Conservation (phyloP, 2,797 vertebrate genomes). For the Pangasius larnaudii region DNA sequence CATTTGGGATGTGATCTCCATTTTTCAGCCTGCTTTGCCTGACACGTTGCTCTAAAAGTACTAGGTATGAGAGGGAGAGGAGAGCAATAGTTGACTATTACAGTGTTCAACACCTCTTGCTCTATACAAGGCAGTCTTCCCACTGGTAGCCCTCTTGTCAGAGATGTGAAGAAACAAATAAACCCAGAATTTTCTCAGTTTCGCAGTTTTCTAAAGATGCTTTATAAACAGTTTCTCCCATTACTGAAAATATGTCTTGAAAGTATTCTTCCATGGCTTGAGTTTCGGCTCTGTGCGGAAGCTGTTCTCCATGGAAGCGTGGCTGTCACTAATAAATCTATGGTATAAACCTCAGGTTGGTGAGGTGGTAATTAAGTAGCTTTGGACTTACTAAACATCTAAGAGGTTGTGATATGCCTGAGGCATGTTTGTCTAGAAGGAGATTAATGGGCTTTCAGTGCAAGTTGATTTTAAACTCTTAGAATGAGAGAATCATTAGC, state of each 20-base stretch:
- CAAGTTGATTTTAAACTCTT: neutral
- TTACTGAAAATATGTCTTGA: neutral
- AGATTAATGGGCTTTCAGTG: neutral
- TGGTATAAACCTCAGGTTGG: neutral
- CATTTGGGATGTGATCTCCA: neutral
- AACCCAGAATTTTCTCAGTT: neutral
- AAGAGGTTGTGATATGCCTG: neutral
- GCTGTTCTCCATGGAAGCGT: neutral
- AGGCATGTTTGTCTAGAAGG: neutral
- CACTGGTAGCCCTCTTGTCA: neutral
- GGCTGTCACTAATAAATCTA: neutral
- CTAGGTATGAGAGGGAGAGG: neutral
- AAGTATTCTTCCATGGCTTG: neutral
- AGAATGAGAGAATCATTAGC: neutral
- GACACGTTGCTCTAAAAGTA: neutral
- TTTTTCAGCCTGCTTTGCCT: neutral
- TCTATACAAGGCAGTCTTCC: neutral
- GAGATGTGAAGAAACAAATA: neutral
- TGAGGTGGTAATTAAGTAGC: conserved; percentile 3
- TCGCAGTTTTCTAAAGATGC: neutral
- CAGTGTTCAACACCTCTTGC: neutral
- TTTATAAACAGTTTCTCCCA: neutral
- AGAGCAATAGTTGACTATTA: neutral
- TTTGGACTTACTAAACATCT: neutral
- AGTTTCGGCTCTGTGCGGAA: neutral